phyloP scores from a whole-genome alignment of 2,797 vertebrate species.

The Clarias pachynema region DNA sequence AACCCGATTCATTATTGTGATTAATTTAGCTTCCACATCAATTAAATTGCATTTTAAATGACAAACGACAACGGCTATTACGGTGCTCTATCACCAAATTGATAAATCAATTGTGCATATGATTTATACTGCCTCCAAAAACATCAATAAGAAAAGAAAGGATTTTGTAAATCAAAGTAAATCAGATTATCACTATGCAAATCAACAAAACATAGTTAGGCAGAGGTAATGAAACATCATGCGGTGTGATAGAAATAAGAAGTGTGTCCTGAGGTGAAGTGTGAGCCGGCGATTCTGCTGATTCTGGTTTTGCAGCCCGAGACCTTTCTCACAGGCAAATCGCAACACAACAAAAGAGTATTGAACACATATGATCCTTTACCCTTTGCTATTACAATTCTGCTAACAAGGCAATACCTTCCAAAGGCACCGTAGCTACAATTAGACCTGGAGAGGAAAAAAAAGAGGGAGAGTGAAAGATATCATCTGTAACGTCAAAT shows the following conservation, averaged over 20 bases:
- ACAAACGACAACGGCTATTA: conserved; percentile 73
- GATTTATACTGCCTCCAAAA: conserved; percentile 71
- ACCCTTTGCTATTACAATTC: conserved; percentile 75
- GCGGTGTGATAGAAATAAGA: conserved; percentile 10
- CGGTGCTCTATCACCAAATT: conserved; percentile 42
- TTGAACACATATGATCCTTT: conserved; percentile 77
- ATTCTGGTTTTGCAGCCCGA: conserved; percentile 61
- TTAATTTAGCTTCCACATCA: conserved; percentile 71
- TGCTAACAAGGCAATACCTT: conserved; percentile 79
- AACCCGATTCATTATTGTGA: conserved; percentile 71
- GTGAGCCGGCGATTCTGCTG: conserved; percentile 60
- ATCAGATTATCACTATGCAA: conserved; percentile 9
- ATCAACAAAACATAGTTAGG: not conserved
- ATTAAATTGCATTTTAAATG: conserved; percentile 77
- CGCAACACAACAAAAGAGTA: conserved; percentile 67
- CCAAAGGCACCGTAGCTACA: conserved; percentile 70
- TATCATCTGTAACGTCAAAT: conserved; percentile 63
- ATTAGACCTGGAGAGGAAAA: conserved; percentile 58
- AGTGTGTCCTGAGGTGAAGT: conserved; percentile 7
- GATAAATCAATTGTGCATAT: conserved; percentile 65
- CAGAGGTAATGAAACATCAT: conserved; percentile 7
- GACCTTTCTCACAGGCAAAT: conserved; percentile 70
- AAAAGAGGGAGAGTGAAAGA: conserved; percentile 41
- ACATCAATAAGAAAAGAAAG: conserved; percentile 58
- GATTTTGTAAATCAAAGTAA: conserved; percentile 6